Percentiles rank a stretch among this genome's conserved stretches.
These are phyloP conservation scores for Acanthornis magna DNA, from an alignment of 2,797 vertebrate species.

Conservation along the genomic window DNA sequence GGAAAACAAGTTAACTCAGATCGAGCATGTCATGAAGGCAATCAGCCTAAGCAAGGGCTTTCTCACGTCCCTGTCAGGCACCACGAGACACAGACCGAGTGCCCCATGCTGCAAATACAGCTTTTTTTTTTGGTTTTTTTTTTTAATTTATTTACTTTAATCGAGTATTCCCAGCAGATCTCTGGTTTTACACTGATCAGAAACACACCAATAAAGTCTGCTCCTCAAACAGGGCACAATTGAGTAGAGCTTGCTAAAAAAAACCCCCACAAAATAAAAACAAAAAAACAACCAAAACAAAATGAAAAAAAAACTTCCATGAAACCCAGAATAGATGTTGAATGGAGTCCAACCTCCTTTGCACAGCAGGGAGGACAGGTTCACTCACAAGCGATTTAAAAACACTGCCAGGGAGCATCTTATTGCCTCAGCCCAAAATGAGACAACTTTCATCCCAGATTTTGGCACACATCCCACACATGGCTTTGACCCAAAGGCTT, in stretches of 20 bases:
- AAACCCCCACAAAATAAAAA: neutral
- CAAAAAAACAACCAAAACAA: no score
- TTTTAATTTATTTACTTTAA: neutral
- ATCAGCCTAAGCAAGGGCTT: neutral
- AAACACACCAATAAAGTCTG: neutral
- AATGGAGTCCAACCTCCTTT: neutral
- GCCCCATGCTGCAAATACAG: neutral
- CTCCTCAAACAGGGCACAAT: neutral
- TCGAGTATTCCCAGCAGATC: neutral
- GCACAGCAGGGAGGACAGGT: neutral
- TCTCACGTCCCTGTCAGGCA: neutral
- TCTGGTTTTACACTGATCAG: neutral
- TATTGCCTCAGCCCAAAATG: neutral
- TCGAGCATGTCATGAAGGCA: neutral
- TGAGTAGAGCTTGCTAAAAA: neutral
- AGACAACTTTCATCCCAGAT: neutral
- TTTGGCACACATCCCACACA: neutral
- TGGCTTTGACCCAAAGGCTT: neutral
- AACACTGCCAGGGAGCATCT: neutral
- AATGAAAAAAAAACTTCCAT: neutral
- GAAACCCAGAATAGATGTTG: neutral
- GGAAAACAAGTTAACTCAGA: conserved; percentile 31
- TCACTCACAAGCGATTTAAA: neutral
- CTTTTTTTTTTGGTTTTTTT: no score
- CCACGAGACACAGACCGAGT: neutral